Percentiles rank a stretch among this genome's conserved stretches.
These are phyloP conservation scores for Pteronotus mesoamericanus DNA, from an alignment of 2,797 vertebrate species.

Conservation along the genomic window DNA sequence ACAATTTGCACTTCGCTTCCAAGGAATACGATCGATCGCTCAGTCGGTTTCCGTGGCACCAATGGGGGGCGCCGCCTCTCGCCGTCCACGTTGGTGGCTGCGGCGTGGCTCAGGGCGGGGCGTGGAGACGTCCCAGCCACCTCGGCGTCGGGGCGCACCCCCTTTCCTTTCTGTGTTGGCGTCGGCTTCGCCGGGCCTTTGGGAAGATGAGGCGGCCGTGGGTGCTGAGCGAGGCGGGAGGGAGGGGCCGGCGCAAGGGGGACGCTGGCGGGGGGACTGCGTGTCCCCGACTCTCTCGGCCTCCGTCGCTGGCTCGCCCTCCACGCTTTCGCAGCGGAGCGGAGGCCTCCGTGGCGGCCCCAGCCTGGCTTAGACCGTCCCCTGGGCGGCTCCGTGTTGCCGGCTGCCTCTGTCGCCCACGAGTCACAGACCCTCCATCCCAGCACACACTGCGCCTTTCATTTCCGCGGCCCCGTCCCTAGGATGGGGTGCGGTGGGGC, in stretches of 20 bases:
- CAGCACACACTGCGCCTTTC: not conserved
- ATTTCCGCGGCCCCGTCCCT: not conserved
- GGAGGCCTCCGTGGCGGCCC: not conserved
- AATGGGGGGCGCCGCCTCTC: too few relatives aligned
- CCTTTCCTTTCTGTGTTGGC: too few relatives aligned
- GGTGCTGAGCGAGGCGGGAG: too few relatives aligned
- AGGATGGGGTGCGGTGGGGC: too few relatives aligned
- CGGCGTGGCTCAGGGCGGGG: not conserved
- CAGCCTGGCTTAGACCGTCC: fast-evolving
- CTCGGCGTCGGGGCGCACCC: too few relatives aligned
- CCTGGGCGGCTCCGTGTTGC: fast-evolving
- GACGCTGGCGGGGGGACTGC: not conserved
- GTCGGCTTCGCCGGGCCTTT: fast-evolving
- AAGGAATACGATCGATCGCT: fast-evolving
- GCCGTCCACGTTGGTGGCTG: not conserved
- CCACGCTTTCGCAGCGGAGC: not conserved
- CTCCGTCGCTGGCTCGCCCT: too few relatives aligned
- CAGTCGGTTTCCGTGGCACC: not conserved
- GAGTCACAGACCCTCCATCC: not conserved
- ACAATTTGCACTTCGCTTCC: not conserved
- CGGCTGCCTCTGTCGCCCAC: fast-evolving
- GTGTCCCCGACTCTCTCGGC: not conserved
- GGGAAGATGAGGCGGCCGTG: too few relatives aligned
- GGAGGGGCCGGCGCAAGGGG: not conserved
- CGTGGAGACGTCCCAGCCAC: too few relatives aligned